Evolutionary conservation across 2,888 invertebrate genomes (phyloP), one percentile per base, ranked within the genome.

Genomic region (Limenitis arthemis): DNA sequence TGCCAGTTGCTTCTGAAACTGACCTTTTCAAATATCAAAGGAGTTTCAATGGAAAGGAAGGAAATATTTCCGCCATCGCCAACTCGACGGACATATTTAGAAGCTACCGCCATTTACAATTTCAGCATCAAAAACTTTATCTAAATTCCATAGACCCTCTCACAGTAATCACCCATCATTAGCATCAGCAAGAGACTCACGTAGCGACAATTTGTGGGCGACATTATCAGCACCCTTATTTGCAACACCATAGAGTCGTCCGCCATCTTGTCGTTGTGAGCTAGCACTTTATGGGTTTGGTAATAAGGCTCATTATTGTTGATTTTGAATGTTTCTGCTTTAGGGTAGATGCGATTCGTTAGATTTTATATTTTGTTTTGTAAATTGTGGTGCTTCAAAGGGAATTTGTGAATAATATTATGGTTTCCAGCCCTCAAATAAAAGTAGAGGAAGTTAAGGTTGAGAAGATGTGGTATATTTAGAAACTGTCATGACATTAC

Each of bases 141-240:
- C 54, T 51, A 36, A 55, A 55, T 51, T 48, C 48, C 44, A 51
- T 47, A 44, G 54, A 49, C 49, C 49, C 53, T 49, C 48, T 46
- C 51, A 9, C 36, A 46, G 44, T 52, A 56, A 56, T 52, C 52
- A 51, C 54, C 39, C 36, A 43, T 43, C 44, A 52, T 54, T 52
- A 54, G 54, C 54, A 49, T 47, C 47, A 39, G 47, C 44, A 49
- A 46, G 49, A 48, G 51, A 41, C 37, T 50, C 56, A 56, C 54
- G 54, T 54, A 47, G 43, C 47, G 52, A 46, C 55, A 50, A 53
- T 57, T 57, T 57, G 57, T 44, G 52, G 54, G 39, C 42, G 29
- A 32, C 43, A 33, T 38, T 34, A 47, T 42, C 54, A 33, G 31
- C 40, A 29, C 29, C 43, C 41, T 36, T 52, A 46, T 47, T 31